Evolutionary conservation across 2,797 vertebrate species (phyloP), one percentile per base, ranked within the genome.

Genomic region (Knipowitschia caucasica): DNA sequence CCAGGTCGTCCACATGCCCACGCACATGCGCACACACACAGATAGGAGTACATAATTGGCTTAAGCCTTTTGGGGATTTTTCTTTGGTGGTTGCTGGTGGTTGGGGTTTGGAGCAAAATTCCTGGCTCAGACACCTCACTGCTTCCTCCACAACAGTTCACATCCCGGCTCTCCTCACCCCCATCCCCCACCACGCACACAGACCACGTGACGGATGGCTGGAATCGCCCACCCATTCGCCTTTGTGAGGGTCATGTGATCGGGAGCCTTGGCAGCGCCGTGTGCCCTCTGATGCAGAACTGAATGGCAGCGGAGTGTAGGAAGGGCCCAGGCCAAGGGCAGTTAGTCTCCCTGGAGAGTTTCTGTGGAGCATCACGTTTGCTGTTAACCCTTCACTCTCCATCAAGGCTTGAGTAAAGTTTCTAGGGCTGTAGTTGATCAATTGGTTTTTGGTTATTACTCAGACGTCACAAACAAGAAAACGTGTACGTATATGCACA

Each of bases 171-270:
- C 56, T 62, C 56, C 40, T 61, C n/a, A 51, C 58, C 72, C 87
- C 89, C 87, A 86, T 84, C 90, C 89, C 89, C 90, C 86, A 84
- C 68, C 60, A 56, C 79, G 51, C 77, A 71, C 70, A 79, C 81
- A 80, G 68, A 71, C 82, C 84, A 87, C 67, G 80, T 89, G 88
- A 91, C 83, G 77, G 78, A 85, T 85, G 77, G 82, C 69, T 82
- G 80, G 65, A 79, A 78, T 86, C 83, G 84, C 85, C 88, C 86
- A 86, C 87, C 85, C 82, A 81, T 70, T 81, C 86, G 78, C 74
- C 81, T 86, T 88, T 90, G 89, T 90, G 80, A 81, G 49, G 71
- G 77, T 90, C 90, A 91, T 83, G 85, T 91, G 89, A 91, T 82
- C 73, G 64, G 57, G 58, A 75, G 84, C 73, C 82, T 86, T 88